Base-by-base conservation (phyloP, 92 coral and sea anemone genomes). In the Micromussa lordhowensis region DNA sequence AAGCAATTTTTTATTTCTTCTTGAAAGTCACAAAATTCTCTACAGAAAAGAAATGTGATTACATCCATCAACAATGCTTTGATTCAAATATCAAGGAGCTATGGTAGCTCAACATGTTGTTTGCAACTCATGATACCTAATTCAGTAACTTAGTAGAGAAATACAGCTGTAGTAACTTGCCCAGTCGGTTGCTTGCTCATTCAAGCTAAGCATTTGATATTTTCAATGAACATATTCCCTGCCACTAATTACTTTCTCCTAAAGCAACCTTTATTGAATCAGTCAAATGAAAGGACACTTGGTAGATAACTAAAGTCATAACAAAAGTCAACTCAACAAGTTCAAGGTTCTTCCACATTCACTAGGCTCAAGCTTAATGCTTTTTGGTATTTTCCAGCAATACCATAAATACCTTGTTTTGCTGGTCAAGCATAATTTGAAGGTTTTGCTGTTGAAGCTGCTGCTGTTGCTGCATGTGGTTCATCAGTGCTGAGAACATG, bases 341-440 rank as follows among this genome's bases (percentile, higher is more conserved):
- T 68, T 36, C 40, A 36, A 5, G 40, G 40, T 5, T 36, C 87
- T 75, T 75, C 88, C 88, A 32, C 74, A 53, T 85, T 85, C 82
- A 85, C 51, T 26, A 77, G 32, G 84, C 21, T 77, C 78, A 51
- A 86, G 84, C 84, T 63, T 61, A 77, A 63, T 86, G 75, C 70
- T 63, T 63, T 63, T 63, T 63, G 29, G 29, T 63, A 63, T 61
- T 81, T 63, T 28, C 68, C n/a, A 77, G 15, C 89, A 86, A 61
- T 77, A 84, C 78, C 89, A 86, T 86, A 86, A 86, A 86, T 85
- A 80, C n/a, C n/a, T n/a, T n/a, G n/a, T n/a, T n/a, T n/a, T n/a
- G n/a, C n/a, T n/a, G n/a, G n/a, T n/a, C n/a, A n/a, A n/a, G n/a
- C n/a, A n/a, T n/a, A n/a, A n/a, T n/a, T n/a, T n/a, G n/a, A n/a